Evolutionary conservation across 2,113 vertebrate species (phyloP).

Genomic region (Lophochroa leadbeateri): DNA sequence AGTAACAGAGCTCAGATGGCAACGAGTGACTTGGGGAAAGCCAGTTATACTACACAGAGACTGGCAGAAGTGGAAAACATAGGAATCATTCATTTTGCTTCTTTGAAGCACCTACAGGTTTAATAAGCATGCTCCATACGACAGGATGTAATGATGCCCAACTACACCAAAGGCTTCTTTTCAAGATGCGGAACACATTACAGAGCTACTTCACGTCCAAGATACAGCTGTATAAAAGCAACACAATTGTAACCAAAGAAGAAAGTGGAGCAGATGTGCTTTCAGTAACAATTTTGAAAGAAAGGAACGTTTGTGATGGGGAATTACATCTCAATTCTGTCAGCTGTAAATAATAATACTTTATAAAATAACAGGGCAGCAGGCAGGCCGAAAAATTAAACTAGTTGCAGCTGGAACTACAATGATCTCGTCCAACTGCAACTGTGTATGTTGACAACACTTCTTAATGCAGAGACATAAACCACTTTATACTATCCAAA

Average conservation of each 20-base stretch:
- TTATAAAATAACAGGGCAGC: not conserved
- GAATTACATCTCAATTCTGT: not conserved
- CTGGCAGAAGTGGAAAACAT: not conserved
- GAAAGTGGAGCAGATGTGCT: not conserved
- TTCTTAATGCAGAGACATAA: not conserved
- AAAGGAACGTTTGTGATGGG: not conserved
- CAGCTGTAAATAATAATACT: not conserved
- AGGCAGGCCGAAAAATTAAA: not conserved
- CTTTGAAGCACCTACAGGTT: not conserved
- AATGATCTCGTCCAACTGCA: not conserved
- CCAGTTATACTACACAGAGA: rapidly evolving
- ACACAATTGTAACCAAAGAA: not conserved
- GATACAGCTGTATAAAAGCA: not conserved
- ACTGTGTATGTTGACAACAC: not conserved
- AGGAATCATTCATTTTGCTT: not conserved
- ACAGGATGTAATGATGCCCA: not conserved
- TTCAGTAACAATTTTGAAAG: not conserved
- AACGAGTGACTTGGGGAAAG: not conserved
- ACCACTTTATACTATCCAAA: not conserved
- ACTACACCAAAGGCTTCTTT: not conserved
- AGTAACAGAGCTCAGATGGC: not conserved
- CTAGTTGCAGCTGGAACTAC: not conserved
- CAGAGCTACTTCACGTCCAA: not conserved
- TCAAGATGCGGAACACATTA: rapidly evolving
- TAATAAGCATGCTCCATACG: rapidly evolving